Conservation (phyloP, 2,797 vertebrate species). For the Pseudopleuronectes americanus region DNA sequence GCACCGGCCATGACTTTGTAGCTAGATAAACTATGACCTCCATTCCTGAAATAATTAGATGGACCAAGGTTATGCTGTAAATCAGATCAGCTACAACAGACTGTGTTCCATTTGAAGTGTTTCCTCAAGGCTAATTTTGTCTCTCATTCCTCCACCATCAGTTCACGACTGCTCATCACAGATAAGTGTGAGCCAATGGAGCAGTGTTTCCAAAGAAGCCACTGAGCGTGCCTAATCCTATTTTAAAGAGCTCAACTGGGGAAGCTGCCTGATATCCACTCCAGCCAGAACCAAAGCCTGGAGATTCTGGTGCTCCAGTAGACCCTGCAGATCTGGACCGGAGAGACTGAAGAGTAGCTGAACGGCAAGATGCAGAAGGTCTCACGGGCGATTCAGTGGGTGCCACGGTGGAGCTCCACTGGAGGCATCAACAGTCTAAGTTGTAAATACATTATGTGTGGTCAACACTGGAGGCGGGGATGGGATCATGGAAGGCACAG, state of each 20-base stretch:
- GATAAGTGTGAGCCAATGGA: constrained; percentile 82
- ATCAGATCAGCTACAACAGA: constrained; percentile 33
- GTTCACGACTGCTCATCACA: constrained; percentile 79
- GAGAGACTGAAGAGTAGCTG: constrained; percentile 55
- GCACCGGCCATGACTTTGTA: neutral
- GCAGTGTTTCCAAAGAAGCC: constrained; percentile 75
- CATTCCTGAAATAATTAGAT: constrained; percentile 36
- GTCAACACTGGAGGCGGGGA: constrained; percentile 68
- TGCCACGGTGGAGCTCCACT: constrained; percentile 69
- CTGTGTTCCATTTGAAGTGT: constrained; percentile 12
- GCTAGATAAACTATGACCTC: constrained; percentile 23
- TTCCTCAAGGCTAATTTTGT: constrained; percentile 46
- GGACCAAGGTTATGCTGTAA: constrained; percentile 37
- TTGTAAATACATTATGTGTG: constrained; percentile 83
- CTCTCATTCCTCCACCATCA: constrained; percentile 73
- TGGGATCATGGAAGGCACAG: constrained; percentile 64
- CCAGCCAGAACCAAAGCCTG: constrained; percentile 73
- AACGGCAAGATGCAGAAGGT: constrained; percentile 59
- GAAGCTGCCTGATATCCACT: constrained; percentile 73
- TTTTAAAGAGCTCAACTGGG: constrained; percentile 80
- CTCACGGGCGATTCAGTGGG: constrained; percentile 53
- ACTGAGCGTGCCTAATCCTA: constrained; percentile 82
- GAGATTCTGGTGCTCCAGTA: constrained; percentile 71
- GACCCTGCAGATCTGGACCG: constrained; percentile 74
- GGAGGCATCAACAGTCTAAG: constrained; percentile 75